Evolutionary conservation across 2,888 invertebrate genomes (phyloP), one percentile per base, ranked within the genome.

Genomic region (Chymomyza fuscimana): DNA sequence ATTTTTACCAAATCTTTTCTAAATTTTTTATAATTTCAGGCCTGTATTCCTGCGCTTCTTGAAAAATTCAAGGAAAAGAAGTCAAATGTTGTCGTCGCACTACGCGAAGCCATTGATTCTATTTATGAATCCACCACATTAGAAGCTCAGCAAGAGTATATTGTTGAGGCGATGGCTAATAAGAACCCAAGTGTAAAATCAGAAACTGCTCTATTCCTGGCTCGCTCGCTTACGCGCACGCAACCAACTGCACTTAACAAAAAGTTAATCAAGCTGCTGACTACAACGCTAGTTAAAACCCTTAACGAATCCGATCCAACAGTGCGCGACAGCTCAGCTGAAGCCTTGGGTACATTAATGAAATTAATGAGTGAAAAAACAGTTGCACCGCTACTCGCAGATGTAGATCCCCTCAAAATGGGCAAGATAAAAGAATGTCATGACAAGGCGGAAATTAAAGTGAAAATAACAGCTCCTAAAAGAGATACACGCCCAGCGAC

Each of bases 1-100:
- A 16, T 22, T 32, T n/a, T 15, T 46, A 64, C 50, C n/a, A 32
- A 69, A 22, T 58, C 16, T 25, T 16, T 64, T 29, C 1, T 4
- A 36, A 16, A 32, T 32, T 22, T 3, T 16, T 63, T 10, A 60
- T 36, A 59, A 46, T 67, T 71, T 36, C 50, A 91, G 90, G 94
- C 95, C 0, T 96, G 96, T 82, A 92, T 97, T 1, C 94, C 96
- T 9, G 93, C 96, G 0, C 93, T 98, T 63, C 92, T 99, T 50
- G 99, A 99, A 87, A 99, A 99, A 92, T 99, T 99, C 90, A 98
- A 98, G 88, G 99, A 99, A 92, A 99, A 98, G 93, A 99, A 99
- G 89, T 93, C 95, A 2, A 96, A 95, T 88, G 98, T 99, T 1
- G 97, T 99, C 0, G 91, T 94, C 2, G 96, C 97, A 0, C 92